Conservation (phyloP, 2,888 invertebrate species). For the Lacanobia oleracea region DNA sequence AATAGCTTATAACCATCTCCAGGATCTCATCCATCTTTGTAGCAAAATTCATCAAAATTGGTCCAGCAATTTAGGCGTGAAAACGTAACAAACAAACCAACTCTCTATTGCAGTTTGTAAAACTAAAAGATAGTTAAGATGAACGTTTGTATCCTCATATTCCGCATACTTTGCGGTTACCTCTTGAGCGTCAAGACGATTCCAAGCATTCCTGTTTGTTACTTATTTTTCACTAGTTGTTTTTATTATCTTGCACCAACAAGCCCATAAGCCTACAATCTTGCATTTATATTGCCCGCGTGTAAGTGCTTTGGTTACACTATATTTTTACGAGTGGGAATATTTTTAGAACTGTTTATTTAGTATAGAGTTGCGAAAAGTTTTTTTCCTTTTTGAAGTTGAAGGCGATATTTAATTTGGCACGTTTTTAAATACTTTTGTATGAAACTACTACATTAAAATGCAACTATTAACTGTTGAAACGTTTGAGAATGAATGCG, state of each 20-base stretch:
- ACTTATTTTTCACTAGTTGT: not conserved
- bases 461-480: too few species aligned
- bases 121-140: not conserved
- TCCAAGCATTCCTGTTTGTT: not conserved
- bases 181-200: not conserved
- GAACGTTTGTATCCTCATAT: not conserved
- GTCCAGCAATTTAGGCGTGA: too few species aligned
- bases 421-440: too few species aligned
- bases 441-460: too few species aligned
- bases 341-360: conserved; percentile 13
- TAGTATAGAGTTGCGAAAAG: not conserved
- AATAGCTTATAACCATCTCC: too few species aligned
- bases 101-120: too few species aligned
- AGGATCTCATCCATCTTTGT: too few species aligned
- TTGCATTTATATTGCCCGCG: conserved; percentile 39
- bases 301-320: not conserved
- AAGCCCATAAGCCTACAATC: conserved; percentile 38
- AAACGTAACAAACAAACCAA: too few species aligned
- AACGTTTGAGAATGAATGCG: too few species aligned
- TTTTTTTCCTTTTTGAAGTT: not conserved
- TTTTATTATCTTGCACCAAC: conserved; percentile 36
- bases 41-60: not conserved
- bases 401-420: not conserved
- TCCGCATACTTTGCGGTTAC: not conserved
- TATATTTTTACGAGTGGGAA: conserved; percentile 21